These are phyloP conservation scores for Sarcophaga subvicina DNA, from an alignment of 2,888 invertebrate species.

Conservation along the genomic window DNA sequence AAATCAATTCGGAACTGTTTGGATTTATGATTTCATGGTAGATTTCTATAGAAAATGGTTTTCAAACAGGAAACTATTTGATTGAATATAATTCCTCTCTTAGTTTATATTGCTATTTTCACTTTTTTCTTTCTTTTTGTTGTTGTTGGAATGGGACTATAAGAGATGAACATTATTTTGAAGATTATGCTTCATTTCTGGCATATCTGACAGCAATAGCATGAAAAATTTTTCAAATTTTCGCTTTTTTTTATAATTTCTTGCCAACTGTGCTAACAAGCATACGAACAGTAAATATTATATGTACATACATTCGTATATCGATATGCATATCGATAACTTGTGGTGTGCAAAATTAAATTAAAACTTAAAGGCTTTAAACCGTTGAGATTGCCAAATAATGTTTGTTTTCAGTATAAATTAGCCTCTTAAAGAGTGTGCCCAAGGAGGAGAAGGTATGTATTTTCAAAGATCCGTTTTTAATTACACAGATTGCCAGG, in stretches of 20 bases:
- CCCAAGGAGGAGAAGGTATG: no score
- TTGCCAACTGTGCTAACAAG: constrained; percentile 21
- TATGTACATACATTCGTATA: constrained; percentile 22
- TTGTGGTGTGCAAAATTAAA: constrained; percentile 1
- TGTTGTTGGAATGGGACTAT: not conserved
- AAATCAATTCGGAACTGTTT: no score
- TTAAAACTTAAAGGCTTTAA: constrained; percentile 8
- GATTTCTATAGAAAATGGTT: not conserved
- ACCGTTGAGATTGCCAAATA: constrained; percentile 19
- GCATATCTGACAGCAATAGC: constrained; percentile 29
- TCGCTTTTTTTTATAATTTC: not conserved
- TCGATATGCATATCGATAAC: constrained; percentile 11
- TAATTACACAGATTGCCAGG: no score
- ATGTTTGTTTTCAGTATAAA: no score
- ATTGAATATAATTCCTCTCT: no score
- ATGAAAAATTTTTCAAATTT: constrained; percentile 5
- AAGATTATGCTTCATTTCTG: not conserved
- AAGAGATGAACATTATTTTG: constrained; percentile 1
- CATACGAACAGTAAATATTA: constrained; percentile 29
- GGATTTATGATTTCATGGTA: no score
- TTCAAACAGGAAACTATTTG: no score
- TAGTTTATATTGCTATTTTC: not conserved
- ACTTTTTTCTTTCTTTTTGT: not conserved
- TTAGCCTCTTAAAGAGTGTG: no score
- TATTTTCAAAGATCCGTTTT: no score